phyloP scores from a whole-genome alignment of 2,113 vertebrate species.

The Paralichthys olivaceus region DNA sequence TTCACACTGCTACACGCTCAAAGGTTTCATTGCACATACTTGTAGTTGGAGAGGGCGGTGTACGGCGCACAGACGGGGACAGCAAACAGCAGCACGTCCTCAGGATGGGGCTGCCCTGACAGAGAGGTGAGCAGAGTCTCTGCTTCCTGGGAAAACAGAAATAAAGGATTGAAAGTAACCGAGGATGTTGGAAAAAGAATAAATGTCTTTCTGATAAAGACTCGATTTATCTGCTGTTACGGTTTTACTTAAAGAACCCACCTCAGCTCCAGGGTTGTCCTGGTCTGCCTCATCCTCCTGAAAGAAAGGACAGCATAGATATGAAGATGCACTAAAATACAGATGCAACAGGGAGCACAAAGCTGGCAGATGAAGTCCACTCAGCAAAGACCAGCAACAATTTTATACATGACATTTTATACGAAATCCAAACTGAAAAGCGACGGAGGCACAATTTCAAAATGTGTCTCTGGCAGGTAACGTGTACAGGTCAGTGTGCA shows the following conservation, averaged over 20 bases:
- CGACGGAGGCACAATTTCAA: too few species aligned
- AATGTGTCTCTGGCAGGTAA: not conserved
- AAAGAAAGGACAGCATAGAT: conserved; percentile 44
- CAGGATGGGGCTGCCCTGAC: conserved; percentile 91
- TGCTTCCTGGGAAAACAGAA: conserved; percentile 82
- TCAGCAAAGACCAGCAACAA: not conserved
- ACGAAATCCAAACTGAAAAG: too few species aligned
- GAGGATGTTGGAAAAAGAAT: not conserved
- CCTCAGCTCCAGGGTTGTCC: conserved; percentile 91
- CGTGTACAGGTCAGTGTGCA: not conserved
- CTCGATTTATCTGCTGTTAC: not conserved
- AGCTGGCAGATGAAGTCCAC: not conserved
- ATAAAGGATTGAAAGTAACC: not conserved
- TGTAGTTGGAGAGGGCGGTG: conserved; percentile 90
- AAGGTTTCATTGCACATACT: conserved; percentile 80
- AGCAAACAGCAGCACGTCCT: conserved; percentile 92
- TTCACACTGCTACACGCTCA: not conserved
- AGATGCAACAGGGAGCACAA: not conserved
- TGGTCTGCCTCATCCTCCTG: conserved; percentile 89
- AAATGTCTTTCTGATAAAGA: not conserved
- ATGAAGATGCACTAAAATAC: not conserved
- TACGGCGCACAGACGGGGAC: conserved; percentile 95
- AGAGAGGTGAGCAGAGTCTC: conserved; percentile 89
- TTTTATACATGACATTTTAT: not conserved
- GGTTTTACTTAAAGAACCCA: conserved; percentile 53